phyloP scores from a whole-genome alignment of 2,797 vertebrate genomes.

The Ambastaia sidthimunki region DNA sequence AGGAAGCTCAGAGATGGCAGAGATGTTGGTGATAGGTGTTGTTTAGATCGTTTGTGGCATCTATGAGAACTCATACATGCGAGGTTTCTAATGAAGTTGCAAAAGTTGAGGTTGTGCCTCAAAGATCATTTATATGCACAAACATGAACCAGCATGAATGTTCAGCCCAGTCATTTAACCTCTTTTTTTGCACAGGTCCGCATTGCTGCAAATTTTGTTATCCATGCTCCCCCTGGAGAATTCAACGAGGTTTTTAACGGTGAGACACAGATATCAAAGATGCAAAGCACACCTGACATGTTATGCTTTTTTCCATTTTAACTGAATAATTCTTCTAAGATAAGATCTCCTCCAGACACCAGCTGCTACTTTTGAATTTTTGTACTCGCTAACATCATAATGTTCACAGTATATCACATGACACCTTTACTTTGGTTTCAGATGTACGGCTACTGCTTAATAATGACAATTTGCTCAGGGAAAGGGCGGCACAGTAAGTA shows the following conservation, averaged over 20 bases:
- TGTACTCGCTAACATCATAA: not conserved
- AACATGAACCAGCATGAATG: too few relatives aligned
- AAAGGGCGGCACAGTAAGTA: conserved; percentile 91
- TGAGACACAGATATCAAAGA: conserved; percentile 67
- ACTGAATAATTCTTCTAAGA: too few relatives aligned
- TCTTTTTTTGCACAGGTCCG: conserved; percentile 81
- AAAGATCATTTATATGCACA: not conserved
- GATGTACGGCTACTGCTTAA: conserved; percentile 93
- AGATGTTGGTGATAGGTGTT: not conserved
- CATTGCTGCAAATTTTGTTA: conserved; percentile 93
- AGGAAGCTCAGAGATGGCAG: not conserved
- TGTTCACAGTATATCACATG: not conserved
- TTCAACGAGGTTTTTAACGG: conserved; percentile 98
- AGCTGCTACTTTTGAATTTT: not conserved
- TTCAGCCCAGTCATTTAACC: not conserved
- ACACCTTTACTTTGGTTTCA: conserved; percentile 64
- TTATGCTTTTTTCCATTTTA: not conserved
- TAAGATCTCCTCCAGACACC: not conserved
- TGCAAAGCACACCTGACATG: not conserved
- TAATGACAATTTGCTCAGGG: conserved; percentile 94
- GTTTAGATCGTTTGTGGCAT: not conserved
- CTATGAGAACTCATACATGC: not conserved
- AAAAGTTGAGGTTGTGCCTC: not conserved
- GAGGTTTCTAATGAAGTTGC: not conserved
- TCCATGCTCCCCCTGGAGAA: conserved; percentile 93